phyloP scores from a whole-genome alignment of 2,888 invertebrate genomes.

The Bembecia ichneumoniformis region DNA sequence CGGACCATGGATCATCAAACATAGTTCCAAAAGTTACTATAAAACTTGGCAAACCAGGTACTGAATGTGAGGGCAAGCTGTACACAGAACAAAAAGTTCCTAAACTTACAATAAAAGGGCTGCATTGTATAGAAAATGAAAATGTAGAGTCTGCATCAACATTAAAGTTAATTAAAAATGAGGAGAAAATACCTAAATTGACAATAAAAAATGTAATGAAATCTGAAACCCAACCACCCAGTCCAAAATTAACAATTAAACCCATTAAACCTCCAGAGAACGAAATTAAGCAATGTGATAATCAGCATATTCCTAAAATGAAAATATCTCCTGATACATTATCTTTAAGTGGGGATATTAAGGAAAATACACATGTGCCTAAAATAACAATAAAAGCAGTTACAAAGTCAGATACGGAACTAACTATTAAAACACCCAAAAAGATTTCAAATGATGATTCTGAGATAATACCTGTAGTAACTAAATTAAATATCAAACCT shows the following conservation, averaged over 20 bases:
- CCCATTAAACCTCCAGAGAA: slow-evolving; percentile 51
- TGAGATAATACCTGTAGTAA: slow-evolving; percentile 54
- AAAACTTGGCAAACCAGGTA: slow-evolving; percentile 58
- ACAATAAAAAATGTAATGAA: slow-evolving; percentile 58
- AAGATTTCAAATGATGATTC: slow-evolving; percentile 32
- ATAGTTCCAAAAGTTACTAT: slow-evolving; percentile 63
- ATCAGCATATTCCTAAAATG: slow-evolving; percentile 29
- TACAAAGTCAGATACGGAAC: slow-evolving; percentile 36
- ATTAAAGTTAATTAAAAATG: slow-evolving; percentile 52
- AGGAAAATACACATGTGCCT: slow-evolving; percentile 62
- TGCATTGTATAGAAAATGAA: slow-evolving; percentile 45
- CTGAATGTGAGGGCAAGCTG: slow-evolving; percentile 56
- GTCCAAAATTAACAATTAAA: slow-evolving; percentile 67
- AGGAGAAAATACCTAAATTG: slow-evolving; percentile 57
- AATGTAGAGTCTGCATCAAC: slow-evolving; percentile 44
- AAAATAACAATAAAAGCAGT: slow-evolving; percentile 74
- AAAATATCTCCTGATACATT: slow-evolving; percentile 39
- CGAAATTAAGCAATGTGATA: slow-evolving; percentile 15
- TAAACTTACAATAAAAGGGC: slow-evolving; percentile 55
- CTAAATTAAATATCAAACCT: slow-evolving; percentile 61
- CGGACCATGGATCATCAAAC: slow-evolving; percentile 50
- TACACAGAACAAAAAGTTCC: slow-evolving; percentile 60
- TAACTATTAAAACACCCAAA: slow-evolving; percentile 28
- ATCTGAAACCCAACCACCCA: slow-evolving; percentile 48
- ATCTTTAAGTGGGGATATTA: slow-evolving; percentile 32